phyloP scores from a whole-genome alignment of 2,797 vertebrate genomes.

The Mallotus villosus region DNA sequence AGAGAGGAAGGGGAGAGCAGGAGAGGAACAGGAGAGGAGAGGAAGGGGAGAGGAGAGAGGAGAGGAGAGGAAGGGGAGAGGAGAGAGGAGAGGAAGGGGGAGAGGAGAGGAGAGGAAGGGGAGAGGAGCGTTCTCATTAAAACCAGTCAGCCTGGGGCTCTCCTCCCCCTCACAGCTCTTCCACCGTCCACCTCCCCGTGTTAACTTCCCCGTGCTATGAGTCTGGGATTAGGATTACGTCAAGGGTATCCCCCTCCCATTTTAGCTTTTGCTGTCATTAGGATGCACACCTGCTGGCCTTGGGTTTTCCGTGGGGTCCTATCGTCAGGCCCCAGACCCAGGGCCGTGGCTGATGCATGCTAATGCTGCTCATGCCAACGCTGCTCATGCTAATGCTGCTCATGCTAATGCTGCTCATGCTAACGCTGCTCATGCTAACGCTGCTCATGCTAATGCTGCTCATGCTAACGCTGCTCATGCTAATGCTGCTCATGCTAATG shows the following conservation, averaged over 20 bases:
- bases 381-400: conserved; percentile 27
- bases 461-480: conserved; percentile 39
- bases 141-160: conserved; percentile 41
- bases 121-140: conserved; percentile 44
- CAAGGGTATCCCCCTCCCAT: neutral
- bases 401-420: conserved; percentile 40
- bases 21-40: conserved; percentile 28
- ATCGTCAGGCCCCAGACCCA: conserved; percentile 47
- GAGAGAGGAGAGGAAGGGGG: conserved; percentile 20
- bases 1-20: conserved; percentile 12
- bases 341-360: conserved; percentile 40
- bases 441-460: conserved; percentile 27
- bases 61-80: conserved; percentile 15
- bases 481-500: conserved; percentile 31
- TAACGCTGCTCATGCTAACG: conserved; percentile 30
- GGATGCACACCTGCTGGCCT: conserved; percentile 52
- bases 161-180: conserved; percentile 15
- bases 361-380: conserved; percentile 30
- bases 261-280: conserved; percentile 39
- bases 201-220: neutral
- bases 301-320: conserved; percentile 56
- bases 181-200: neutral
- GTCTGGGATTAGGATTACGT: neutral
- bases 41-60: conserved; percentile 9
- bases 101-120: conserved; percentile 23